Conservation (phyloP, 2,113 vertebrate genomes). For the Ardeotis arabs region DNA sequence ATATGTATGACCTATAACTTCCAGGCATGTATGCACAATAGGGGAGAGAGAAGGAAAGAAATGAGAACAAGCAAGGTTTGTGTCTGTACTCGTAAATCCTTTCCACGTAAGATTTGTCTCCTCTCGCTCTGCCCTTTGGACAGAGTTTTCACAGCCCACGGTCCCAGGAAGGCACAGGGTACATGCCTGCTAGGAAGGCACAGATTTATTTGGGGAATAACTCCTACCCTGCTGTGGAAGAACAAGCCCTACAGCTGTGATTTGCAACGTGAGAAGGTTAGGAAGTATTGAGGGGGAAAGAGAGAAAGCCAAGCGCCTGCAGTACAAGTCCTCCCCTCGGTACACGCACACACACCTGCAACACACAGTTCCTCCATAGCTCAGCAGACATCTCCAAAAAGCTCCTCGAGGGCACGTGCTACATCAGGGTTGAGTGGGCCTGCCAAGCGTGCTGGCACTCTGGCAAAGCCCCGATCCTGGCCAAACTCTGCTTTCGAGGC, state of each 20-base stretch:
- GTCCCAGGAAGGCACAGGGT: neutral
- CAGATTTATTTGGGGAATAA: neutral
- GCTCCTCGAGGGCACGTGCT: neutral
- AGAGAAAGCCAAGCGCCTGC: neutral
- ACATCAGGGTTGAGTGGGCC: neutral
- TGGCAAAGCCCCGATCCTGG: neutral
- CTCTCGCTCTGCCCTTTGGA: neutral
- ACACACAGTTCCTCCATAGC: neutral
- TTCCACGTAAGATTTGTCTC: neutral
- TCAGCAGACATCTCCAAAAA: neutral
- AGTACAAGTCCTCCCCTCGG: neutral
- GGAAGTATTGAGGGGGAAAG: neutral
- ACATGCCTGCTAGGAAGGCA: neutral
- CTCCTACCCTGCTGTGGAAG: neutral
- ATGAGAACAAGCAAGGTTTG: neutral
- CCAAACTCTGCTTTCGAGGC: neutral
- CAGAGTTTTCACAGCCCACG: neutral
- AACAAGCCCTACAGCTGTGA: neutral
- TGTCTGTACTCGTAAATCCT: neutral
- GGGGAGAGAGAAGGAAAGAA: neutral
- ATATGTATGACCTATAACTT: neutral
- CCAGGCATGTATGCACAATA: neutral
- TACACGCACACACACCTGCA: neutral
- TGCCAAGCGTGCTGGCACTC: neutral
- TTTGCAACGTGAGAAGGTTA: neutral